Percentiles rank a stretch among this genome's conserved stretches.
Evolutionary conservation across 2,888 invertebrate species (phyloP).

Genomic region (Mimumesa dahlbomi): DNA sequence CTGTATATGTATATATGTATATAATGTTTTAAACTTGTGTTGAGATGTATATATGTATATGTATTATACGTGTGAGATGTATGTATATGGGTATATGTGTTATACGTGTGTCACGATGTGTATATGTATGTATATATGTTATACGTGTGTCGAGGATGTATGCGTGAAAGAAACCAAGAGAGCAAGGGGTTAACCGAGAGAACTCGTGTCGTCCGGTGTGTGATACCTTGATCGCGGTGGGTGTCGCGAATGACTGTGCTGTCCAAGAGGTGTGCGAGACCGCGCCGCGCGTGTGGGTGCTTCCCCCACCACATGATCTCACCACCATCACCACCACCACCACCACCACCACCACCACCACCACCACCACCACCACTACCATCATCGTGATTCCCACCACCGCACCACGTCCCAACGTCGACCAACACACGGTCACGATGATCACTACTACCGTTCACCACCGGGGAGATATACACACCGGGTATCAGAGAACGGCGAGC

Average conservation of each 20-base stretch:
- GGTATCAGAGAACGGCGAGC: slow-evolving; percentile 17
- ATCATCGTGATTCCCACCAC: not conserved
- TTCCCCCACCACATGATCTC: slow-evolving; percentile 38
- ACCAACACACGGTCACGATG: too few species aligned
- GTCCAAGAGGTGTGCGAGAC: slow-evolving; percentile 64
- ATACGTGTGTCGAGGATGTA: not conserved
- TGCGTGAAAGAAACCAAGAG: not conserved
- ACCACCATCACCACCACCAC: slow-evolving; percentile 32
- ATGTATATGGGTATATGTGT: too few species aligned
- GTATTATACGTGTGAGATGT: too few species aligned
- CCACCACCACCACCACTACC: slow-evolving; percentile 16
- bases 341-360: slow-evolving; percentile 29
- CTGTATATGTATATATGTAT: too few species aligned
- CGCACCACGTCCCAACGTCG: too few species aligned
- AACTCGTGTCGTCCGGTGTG: slow-evolving; percentile 61
- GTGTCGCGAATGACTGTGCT: slow-evolving; percentile 69
- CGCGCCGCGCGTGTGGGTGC: slow-evolving; percentile 65
- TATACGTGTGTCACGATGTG: too few species aligned
- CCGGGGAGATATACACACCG: slow-evolving; percentile 22
- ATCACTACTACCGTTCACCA: slow-evolving; percentile 23
- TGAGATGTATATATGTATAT: too few species aligned
- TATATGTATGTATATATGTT: not conserved
- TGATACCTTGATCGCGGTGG: slow-evolving; percentile 68
- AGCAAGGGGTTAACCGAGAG: slow-evolving; percentile 55
- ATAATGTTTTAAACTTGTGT: too few species aligned